Evolutionary conservation across 2,113 vertebrate species (phyloP).

Genomic region (Mohoua ochrocephala): DNA sequence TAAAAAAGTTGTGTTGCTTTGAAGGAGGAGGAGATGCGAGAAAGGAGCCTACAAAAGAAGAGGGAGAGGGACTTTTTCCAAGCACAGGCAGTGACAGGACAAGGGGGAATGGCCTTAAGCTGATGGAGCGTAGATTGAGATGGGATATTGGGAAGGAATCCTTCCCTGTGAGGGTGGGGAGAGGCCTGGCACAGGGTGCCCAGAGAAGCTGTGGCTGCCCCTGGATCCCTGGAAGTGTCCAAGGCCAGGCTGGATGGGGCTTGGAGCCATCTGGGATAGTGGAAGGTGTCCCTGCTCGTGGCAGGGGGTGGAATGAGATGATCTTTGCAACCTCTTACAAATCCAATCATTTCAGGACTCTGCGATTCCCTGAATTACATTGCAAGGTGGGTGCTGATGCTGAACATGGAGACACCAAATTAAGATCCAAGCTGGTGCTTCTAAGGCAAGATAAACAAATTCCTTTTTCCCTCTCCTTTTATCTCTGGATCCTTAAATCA

Average conservation of each 20-base stretch:
- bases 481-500: neutral
- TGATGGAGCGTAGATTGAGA: too few species aligned
- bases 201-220: neutral
- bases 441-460: neutral
- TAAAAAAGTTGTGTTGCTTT: neutral
- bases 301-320: too few species aligned
- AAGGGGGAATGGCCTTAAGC: neutral
- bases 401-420: neutral
- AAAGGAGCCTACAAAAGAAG: neutral
- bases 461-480: neutral
- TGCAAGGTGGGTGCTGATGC: neutral
- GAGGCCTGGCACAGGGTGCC: neutral
- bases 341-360: neutral
- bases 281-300: neutral
- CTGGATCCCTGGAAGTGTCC: neutral
- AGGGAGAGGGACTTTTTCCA: neutral
- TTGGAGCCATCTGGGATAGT: fast-evolving
- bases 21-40: neutral
- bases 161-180: fast-evolving
- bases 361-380: neutral
- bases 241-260: fast-evolving
- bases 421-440: neutral
- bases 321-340: neutral
- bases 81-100: neutral
- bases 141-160: neutral